Percentiles rank a stretch among this genome's conserved stretches.
These are phyloP conservation scores for Platyscapa corneri DNA, from an alignment of 1,140 invertebrate genomes.

Conservation along the genomic window DNA sequence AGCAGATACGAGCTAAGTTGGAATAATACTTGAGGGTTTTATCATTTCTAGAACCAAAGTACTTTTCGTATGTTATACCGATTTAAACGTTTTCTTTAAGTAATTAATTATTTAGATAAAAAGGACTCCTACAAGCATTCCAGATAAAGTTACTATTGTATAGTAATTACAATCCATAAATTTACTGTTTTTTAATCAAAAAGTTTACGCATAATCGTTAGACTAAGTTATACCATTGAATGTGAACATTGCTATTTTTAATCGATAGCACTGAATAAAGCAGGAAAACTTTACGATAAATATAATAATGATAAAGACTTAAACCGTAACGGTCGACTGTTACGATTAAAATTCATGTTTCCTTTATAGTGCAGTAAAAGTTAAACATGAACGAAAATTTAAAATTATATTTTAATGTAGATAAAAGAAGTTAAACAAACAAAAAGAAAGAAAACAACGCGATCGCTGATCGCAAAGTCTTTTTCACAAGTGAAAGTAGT, in stretches of 20 bases:
- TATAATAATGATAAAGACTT: not conserved
- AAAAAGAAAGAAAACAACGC: no score
- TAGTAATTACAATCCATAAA: slow-evolving; percentile 12
- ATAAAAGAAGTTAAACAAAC: not conserved
- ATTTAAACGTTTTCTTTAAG: not conserved
- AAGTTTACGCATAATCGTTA: slow-evolving; percentile 7
- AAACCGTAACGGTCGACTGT: not conserved
- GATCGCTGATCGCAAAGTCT: not conserved
- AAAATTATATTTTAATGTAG: not conserved
- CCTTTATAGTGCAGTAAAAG: not conserved
- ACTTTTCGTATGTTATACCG: slow-evolving; percentile 5
- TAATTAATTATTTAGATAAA: not conserved
- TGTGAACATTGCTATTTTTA: not conserved
- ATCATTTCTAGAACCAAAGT: slow-evolving; percentile 31
- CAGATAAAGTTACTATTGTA: not conserved
- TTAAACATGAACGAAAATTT: not conserved
- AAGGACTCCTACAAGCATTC: slow-evolving; percentile 7
- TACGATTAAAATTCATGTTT: not conserved
- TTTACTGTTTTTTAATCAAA: slow-evolving; percentile 10
- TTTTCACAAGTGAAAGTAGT: not conserved
- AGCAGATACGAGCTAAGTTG: slow-evolving; percentile 35
- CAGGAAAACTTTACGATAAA: not conserved
- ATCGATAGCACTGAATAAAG: not conserved
- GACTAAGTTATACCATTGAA: not conserved
- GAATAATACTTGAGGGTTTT: slow-evolving; percentile 33